Conservation (phyloP, 2,113 vertebrate species). For the Osmerus eperlanus region DNA sequence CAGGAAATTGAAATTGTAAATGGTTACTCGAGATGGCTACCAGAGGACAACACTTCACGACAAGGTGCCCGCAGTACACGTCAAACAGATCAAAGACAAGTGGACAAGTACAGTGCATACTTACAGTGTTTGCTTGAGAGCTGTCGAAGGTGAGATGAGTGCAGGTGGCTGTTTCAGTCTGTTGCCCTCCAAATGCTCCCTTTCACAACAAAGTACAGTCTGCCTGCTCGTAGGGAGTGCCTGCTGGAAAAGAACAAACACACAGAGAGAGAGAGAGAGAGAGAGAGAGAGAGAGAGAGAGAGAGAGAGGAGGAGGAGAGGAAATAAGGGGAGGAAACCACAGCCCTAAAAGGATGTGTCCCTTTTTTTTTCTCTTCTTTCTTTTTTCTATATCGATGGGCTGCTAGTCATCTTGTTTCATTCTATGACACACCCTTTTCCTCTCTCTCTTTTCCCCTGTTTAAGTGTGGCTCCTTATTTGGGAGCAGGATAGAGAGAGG, state of each 20-base stretch:
- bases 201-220: conserved; percentile 44
- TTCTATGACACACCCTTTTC: conserved; percentile 43
- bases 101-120: conserved; percentile 20
- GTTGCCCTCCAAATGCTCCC: conserved; percentile 2
- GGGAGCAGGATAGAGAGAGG: conserved; percentile 58
- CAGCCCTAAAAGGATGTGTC: conserved; percentile 33
- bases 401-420: conserved; percentile 54
- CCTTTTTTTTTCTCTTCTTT: conserved; percentile 1
- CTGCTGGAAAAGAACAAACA: conserved; percentile 37
- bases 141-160: conserved; percentile 43
- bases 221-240: conserved; percentile 33
- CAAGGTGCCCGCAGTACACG: not conserved
- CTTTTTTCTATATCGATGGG: conserved; percentile 23
- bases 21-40: not conserved
- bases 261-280: not conserved
- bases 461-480: conserved; percentile 66
- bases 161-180: conserved; percentile 32
- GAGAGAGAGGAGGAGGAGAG: conserved; percentile 6
- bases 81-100: not conserved
- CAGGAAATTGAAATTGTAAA: conserved; percentile 14
- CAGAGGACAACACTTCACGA: not conserved
- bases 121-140: conserved; percentile 45
- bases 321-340: conserved; percentile 25
- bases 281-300: not conserved
- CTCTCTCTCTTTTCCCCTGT: conserved; percentile 38